phyloP scores from a whole-genome alignment of 1,140 invertebrate genomes.

The Scaptomyza pallida region DNA sequence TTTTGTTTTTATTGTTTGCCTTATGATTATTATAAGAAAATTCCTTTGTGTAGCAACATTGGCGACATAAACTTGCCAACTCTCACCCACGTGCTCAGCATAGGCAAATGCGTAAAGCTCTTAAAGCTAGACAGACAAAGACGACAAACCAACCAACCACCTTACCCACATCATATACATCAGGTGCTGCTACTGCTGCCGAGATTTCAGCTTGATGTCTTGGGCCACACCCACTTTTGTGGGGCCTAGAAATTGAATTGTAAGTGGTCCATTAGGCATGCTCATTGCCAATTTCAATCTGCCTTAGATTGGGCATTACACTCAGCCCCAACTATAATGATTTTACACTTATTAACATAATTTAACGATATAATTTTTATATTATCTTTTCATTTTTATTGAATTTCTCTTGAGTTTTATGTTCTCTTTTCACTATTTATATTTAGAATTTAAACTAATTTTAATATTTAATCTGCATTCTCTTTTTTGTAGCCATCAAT shows the following conservation, averaged over 20 bases:
- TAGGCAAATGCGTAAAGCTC: slow-evolving; percentile 62
- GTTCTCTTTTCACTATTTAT: neutral
- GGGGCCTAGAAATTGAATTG: slow-evolving; percentile 61
- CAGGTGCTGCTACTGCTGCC: slow-evolving; percentile 15
- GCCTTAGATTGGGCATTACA: slow-evolving; percentile 18
- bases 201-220: slow-evolving; percentile 35
- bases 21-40: slow-evolving; percentile 61
- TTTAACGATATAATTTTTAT: slow-evolving; percentile 6
- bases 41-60: slow-evolving; percentile 57
- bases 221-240: slow-evolving; percentile 28
- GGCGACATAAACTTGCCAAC: slow-evolving; percentile 48
- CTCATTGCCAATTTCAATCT: slow-evolving; percentile 59
- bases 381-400: slow-evolving; percentile 21
- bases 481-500: slow-evolving; percentile 21
- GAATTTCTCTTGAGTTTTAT: slow-evolving; percentile 38
- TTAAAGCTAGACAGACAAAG: neutral
- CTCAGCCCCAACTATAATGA: slow-evolving; percentile 48
- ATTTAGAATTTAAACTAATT: slow-evolving; percentile 34
- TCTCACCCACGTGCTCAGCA: slow-evolving; percentile 64
- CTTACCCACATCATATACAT: neutral
- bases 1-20: neutral
- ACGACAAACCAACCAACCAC: neutral
- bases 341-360: slow-evolving; percentile 12
- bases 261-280: slow-evolving; percentile 59
- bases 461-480: slow-evolving; percentile 23